Evolutionary conservation across 2,888 invertebrate genomes (phyloP).

Genomic region (Hemistola chrysoprasaria): DNA sequence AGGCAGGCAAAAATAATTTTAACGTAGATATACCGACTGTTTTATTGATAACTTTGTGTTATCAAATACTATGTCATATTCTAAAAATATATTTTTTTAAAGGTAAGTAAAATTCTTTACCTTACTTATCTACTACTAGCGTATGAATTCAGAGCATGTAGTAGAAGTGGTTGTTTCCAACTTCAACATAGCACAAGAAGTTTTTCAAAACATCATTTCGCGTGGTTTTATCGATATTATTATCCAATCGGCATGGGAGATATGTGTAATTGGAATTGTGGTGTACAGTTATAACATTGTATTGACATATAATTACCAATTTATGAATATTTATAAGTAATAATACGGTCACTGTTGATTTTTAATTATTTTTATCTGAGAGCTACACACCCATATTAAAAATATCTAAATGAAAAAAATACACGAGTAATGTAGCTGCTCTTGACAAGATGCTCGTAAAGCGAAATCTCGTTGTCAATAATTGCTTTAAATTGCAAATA

Average conservation of each 20-base stretch:
- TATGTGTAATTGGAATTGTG: conserved; percentile 41
- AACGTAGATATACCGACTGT: no score
- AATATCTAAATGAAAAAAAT: background rate
- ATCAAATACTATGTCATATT: no score
- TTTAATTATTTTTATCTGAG: conserved; percentile 8
- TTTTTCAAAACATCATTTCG: conserved; percentile 35
- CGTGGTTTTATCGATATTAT: conserved; percentile 28
- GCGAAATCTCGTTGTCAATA: no score
- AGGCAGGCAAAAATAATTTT: no score
- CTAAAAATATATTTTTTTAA: no score
- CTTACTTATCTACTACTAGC: no score
- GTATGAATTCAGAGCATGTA: conserved; percentile 39
- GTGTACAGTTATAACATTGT: conserved; percentile 26
- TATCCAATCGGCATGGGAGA: conserved; percentile 36
- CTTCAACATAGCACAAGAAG: conserved; percentile 30
- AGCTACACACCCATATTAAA: background rate
- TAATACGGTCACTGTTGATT: conserved; percentile 10
- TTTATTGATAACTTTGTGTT: no score
- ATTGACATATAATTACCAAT: conserved; percentile 16
- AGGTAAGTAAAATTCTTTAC: no score
- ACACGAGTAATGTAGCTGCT: no score
- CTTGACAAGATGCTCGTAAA: no score
- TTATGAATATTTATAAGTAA: conserved; percentile 17
- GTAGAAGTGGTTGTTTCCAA: conserved; percentile 2
- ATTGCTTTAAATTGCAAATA: no score